Percentiles rank a stretch among this genome's conserved stretches.
These are phyloP conservation scores for Amazona ochrocephala DNA, from an alignment of 2,797 vertebrate genomes.

Conservation along the genomic window DNA sequence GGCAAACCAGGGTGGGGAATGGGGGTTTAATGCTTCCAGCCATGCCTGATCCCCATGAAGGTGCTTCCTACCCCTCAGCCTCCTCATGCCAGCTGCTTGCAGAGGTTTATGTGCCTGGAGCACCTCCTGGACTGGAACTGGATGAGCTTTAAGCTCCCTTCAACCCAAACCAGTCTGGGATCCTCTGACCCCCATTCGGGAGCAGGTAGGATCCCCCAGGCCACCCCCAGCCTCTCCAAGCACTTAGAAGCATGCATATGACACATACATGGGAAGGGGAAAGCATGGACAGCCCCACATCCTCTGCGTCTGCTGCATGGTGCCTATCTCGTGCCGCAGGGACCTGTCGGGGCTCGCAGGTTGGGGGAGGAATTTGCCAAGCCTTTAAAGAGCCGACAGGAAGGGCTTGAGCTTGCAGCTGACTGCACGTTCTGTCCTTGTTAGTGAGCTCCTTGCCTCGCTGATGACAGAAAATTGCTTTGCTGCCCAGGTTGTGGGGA, in stretches of 20 bases:
- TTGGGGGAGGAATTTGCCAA: neutral
- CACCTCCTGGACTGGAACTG: neutral
- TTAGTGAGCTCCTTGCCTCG: neutral
- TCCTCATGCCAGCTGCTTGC: neutral
- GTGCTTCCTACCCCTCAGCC: neutral
- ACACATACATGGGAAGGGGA: neutral
- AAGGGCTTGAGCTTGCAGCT: neutral
- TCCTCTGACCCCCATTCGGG: neutral
- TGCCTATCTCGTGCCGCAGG: neutral
- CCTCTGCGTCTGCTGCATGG: rapidly evolving
- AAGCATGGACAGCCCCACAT: rapidly evolving
- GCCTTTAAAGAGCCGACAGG: neutral
- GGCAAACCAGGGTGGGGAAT: neutral
- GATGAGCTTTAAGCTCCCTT: neutral
- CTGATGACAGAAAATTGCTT: conserved; percentile 8
- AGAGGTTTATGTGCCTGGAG: neutral
- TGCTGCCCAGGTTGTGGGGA: neutral
- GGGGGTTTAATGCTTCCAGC: neutral
- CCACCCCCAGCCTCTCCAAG: neutral
- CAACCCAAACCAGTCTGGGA: neutral
- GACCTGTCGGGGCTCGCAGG: neutral
- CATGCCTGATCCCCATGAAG: neutral
- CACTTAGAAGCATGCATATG: neutral
- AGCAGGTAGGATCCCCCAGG: neutral
- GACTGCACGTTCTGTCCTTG: neutral